phyloP scores from a whole-genome alignment of 2,113 vertebrate species.

The Chauna torquata region DNA sequence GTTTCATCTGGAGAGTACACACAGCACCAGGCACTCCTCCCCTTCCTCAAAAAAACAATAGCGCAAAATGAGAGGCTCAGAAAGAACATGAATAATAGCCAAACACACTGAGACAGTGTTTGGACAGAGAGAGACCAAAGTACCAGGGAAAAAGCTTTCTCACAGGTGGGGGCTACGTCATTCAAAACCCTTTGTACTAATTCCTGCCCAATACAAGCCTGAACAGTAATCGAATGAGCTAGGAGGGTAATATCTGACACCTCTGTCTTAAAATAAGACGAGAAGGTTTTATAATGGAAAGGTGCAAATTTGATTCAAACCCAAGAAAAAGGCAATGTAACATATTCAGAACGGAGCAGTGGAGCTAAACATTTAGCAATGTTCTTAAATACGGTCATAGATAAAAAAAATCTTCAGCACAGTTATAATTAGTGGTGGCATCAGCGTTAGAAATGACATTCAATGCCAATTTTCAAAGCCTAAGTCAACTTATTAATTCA shows the following conservation, averaged over 20 bases:
- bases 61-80: background rate
- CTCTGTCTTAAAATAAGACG: background rate
- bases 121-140: background rate
- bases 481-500: background rate
- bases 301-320: background rate
- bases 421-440: background rate
- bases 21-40: background rate
- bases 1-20: background rate
- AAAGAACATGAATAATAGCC: background rate
- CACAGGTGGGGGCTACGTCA: too few species aligned
- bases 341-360: rapidly evolving
- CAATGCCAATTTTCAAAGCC: background rate
- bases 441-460: background rate
- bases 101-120: background rate
- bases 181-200: background rate
- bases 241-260: too few species aligned
- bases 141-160: background rate
- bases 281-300: background rate
- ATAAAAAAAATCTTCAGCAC: background rate
- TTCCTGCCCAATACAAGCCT: background rate
- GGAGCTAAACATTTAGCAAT: background rate
- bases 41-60: background rate
- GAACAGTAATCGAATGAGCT: background rate
- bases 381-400: background rate
- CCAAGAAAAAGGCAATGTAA: background rate